Base-by-base conservation (phyloP, 2,113 vertebrate genomes). In the Struthidea cinerea region DNA sequence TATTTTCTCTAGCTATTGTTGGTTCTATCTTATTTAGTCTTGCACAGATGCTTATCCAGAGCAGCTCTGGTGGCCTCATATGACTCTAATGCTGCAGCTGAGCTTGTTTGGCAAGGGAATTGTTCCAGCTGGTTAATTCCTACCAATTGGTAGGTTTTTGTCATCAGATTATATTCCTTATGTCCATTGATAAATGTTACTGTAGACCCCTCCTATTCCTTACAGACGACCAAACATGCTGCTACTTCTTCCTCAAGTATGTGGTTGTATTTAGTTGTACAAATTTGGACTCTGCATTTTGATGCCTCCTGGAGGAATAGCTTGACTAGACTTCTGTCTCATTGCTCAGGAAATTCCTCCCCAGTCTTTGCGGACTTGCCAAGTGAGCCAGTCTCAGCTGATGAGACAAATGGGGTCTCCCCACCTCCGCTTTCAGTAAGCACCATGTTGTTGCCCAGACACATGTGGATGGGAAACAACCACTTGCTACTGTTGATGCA, bases 401-500 rank as follows among this genome's bases (percentile, higher is more conserved):
- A 11, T 14, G 4, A 30, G 22, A 32, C 9, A 35, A 84, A 46
- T 32, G 32, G 35, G 30, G 35, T n/a, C 35, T 75, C 27, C 49
- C 11, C n/a, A 30, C 35, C 47, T 75, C 30, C 0, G 0, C 14
- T 73, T 24, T 50, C 27, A n/a, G 33, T 10, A 41, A 60, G 14
- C 2, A 1, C 16, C 2, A 0, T 10, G 13, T 11, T 87, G 60
- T 18, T 76, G 37, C 14, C 33, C 56, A 70, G 28, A 59, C 13
- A 20, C 6, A 16, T 4, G 8, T 2, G 5, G 16, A 35, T 82
- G 68, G 50, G 32, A 46, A 65, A 74, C 4, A 81, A 37, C 67
- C 1, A 1, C 30, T 87, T 57, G 37, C 32, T 23, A 5, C 22
- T 53, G 64, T 53, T 94, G 78, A 53, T 1, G 4, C 55, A 94